Evolutionary conservation across 2,888 invertebrate genomes (phyloP), one percentile per base, ranked within the genome.

Genomic region (Tiliacea aurago): DNA sequence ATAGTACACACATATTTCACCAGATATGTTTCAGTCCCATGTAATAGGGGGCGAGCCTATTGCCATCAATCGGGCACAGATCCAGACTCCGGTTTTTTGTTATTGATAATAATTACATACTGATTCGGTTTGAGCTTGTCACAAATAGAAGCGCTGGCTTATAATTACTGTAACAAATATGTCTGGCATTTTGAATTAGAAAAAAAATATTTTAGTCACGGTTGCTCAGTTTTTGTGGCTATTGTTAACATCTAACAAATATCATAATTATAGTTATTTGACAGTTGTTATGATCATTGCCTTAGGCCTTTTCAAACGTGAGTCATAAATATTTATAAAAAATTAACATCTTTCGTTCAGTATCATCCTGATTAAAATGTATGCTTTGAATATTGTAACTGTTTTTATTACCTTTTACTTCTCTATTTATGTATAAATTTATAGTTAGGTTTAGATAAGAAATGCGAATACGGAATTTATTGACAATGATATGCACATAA

Each of bases 91-190:
- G 28, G 28, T 81, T 84, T 86, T 87, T 84, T 79, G 78, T 79
- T 80, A 84, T 80, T 77, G 55, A 62, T 65, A 77, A 81, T 75
- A 79, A 70, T 80, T 66, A 79, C 28, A 66, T 9, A 71, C 37
- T 43, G 9, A 10, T 45, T 61, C 23, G 15, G 33, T 59, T 59
- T 55, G n/a, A 18, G 23, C 70, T 37, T 64, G 81, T 80, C 76
- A 76, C 56, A 78, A 70, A 49, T 53, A 56, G 62, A 70, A 43
- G 49, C 37, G 49, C 11, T 43, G n/a, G 33, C 43, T 28, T 65
- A 47, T 80, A 69, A 80, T 80, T 77, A 72, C 6, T 49, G 63
- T 76, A 23, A 63, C 59, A 53, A 41, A 62, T 58, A 49, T 20
- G 20, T 18, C 3, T 41, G 9, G 2, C 15, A 49, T 55, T 37